Evolutionary conservation across 1,140 invertebrate species (phyloP).

Genomic region (Solen grandis): DNA sequence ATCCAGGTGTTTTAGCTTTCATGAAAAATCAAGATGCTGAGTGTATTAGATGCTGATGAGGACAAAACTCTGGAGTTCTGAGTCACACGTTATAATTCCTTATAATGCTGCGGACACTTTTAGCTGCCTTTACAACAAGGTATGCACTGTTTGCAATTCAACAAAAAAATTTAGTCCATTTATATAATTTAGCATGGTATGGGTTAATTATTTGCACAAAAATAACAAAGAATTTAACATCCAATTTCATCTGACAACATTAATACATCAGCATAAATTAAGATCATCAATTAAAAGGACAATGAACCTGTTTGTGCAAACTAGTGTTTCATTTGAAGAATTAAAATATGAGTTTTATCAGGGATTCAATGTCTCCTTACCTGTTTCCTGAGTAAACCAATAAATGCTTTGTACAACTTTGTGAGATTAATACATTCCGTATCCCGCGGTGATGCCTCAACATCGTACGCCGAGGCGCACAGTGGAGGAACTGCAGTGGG

Average conservation of each 20-base stretch:
- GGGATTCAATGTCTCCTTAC: conserved; percentile 1
- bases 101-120: too few species aligned
- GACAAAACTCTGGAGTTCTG: too few species aligned
- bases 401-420: conserved; percentile 40
- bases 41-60: too few species aligned
- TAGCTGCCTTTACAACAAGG: too few species aligned
- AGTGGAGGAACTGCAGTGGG: conserved; percentile 53
- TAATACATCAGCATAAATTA: neutral
- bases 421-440: conserved; percentile 40
- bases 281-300: neutral
- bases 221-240: too few species aligned
- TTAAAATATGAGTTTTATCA: neutral
- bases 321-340: neutral
- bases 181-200: too few species aligned
- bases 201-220: too few species aligned
- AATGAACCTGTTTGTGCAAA: neutral
- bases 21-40: too few species aligned
- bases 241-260: neutral
- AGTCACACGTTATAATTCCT: too few species aligned
- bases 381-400: conserved; percentile 46
- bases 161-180: too few species aligned
- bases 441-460: conserved; percentile 15
- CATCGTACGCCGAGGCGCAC: conserved; percentile 33
- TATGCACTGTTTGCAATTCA: too few species aligned
- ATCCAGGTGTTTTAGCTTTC: too few species aligned